Evolutionary conservation across 92 coral and sea anemone genomes (phyloP).

Genomic region (Parazoanthus swiftii): DNA sequence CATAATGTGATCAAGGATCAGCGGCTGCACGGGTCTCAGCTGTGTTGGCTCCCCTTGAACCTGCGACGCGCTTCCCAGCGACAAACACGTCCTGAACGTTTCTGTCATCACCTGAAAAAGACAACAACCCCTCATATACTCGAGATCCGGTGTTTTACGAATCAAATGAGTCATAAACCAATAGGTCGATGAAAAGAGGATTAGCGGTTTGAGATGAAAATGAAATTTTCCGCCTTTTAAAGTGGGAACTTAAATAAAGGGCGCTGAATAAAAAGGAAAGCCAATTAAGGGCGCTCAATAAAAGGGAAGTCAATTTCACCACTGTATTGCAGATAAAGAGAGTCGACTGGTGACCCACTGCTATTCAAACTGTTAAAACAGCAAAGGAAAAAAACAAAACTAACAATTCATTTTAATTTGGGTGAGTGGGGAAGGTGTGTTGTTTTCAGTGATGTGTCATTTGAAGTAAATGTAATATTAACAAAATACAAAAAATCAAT

Average conservation of each 20-base stretch:
- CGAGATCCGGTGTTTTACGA: too few relatives aligned
- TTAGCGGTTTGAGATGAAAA: too few relatives aligned
- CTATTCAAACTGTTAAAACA: background rate
- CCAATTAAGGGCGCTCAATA: too few relatives aligned
- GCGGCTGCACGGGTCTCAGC: background rate
- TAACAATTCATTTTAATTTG: too few relatives aligned
- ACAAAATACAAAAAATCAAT: background rate
- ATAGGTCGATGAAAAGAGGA: too few relatives aligned
- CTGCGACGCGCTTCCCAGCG: conserved; percentile 71
- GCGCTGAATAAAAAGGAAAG: too few relatives aligned
- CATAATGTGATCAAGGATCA: too few relatives aligned
- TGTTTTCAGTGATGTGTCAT: background rate
- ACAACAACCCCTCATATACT: background rate
- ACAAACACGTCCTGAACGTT: conserved; percentile 74
- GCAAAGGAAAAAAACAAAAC: background rate
- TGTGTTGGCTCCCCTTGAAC: conserved; percentile 18
- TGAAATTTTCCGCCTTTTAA: too few relatives aligned
- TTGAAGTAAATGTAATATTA: background rate
- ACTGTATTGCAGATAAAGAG: background rate
- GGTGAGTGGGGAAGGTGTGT: background rate
- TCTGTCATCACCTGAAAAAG: conserved; percentile 69
- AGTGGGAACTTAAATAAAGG: too few relatives aligned
- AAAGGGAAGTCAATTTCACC: too few relatives aligned
- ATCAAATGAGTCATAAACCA: too few relatives aligned
- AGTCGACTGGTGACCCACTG: background rate